Percentiles rank a stretch among this genome's conserved stretches.
Evolutionary conservation across 1,140 invertebrate genomes (phyloP).

Genomic region (Aplysia californica): DNA sequence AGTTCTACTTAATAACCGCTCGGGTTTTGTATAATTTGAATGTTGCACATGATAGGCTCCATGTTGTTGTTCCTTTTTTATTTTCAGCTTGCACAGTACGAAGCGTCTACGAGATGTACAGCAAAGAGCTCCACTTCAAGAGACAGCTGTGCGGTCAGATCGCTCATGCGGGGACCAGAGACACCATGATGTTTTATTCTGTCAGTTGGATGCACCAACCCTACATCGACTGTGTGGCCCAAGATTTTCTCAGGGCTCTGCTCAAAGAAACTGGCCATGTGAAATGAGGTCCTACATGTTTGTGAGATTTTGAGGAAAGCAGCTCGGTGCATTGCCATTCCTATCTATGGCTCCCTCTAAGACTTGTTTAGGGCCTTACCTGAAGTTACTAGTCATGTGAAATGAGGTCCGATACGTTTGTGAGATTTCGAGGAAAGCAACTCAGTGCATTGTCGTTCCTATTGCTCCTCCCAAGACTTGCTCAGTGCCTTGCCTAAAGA

Average conservation of each 20-base stretch:
- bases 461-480: background rate
- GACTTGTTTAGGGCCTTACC: constrained; percentile 7
- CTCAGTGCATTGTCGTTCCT: no score
- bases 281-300: background rate
- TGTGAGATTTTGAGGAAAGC: no score
- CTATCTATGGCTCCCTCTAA: no score
- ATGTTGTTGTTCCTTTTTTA: background rate
- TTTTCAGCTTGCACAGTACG: constrained; percentile 3
- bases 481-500: constrained; percentile 7
- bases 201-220: constrained; percentile 16
- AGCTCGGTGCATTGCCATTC: no score
- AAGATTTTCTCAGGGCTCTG: background rate
- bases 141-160: constrained; percentile 3
- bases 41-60: no score
- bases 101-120: background rate
- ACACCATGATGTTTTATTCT: constrained; percentile 7
- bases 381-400: constrained; percentile 16
- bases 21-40: no score
- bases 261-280: constrained; percentile 24
- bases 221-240: background rate
- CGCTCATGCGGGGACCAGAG: background rate
- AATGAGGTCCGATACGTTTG: background rate
- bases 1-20: no score
- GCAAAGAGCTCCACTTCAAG: constrained; percentile 3
- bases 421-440: no score